A percentile compares a stretch with the other conserved stretches of the same genome.
Evolutionary conservation across 2,797 vertebrate genomes (phyloP).

Genomic region (Chiloscyllium punctatum): DNA sequence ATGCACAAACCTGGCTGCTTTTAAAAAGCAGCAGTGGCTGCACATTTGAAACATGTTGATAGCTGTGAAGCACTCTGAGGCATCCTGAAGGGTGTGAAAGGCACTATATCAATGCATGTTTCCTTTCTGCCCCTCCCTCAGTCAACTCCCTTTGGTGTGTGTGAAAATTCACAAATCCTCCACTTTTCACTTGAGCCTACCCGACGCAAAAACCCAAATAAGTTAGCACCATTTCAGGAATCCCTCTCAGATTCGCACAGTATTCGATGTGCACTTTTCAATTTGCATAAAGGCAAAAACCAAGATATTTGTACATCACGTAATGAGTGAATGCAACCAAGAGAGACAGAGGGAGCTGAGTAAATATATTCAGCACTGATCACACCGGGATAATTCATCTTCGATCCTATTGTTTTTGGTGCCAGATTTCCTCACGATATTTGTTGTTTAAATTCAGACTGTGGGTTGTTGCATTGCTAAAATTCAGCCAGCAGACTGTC

Average conservation of each 20-base stretch:
- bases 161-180: conserved; percentile 24
- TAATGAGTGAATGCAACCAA: background rate
- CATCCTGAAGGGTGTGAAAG: background rate
- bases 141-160: background rate
- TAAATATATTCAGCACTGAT: background rate
- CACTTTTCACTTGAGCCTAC: background rate
- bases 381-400: background rate
- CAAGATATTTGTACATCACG: background rate
- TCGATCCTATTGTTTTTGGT: background rate
- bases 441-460: conserved; percentile 31
- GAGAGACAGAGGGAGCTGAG: background rate
- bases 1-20: background rate
- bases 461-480: background rate
- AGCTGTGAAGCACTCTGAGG: background rate
- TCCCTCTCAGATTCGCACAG: conserved; percentile 10
- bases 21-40: background rate
- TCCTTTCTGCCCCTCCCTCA: background rate
- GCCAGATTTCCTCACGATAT: background rate
- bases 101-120: background rate
- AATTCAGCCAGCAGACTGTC: background rate
- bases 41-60: background rate
- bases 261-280: background rate
- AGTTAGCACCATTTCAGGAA: conserved; percentile 8
- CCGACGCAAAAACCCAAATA: background rate
- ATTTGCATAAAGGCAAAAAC: background rate